Conservation (phyloP, 37 sponge, comb jelly and placozoan genomes). For the Crambe crambe region DNA sequence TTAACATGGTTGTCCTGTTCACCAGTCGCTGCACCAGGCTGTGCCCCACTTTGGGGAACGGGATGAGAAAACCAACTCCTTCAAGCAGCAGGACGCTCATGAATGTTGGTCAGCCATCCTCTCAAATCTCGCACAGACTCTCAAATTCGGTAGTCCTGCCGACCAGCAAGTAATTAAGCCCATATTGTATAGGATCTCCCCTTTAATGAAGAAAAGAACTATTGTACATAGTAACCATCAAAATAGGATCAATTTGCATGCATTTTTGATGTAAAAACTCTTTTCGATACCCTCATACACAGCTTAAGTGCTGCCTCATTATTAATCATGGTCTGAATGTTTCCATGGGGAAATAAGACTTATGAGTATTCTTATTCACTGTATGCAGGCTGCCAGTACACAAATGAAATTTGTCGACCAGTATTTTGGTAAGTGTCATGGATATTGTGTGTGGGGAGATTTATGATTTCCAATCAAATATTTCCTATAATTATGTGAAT, state of each 20-base stretch:
- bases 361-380: not conserved
- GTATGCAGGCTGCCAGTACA: not conserved
- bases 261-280: too few species aligned
- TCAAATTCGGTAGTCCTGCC: not conserved
- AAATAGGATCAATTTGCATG: not conserved
- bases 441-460: not conserved
- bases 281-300: too few species aligned
- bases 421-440: slow-evolving; percentile 58
- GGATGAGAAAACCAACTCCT: slow-evolving; percentile 76
- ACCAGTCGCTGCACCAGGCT: slow-evolving; percentile 73
- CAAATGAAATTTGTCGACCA: slow-evolving; percentile 67
- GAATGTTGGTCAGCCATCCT: slow-evolving; percentile 91
- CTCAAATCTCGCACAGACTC: slow-evolving; percentile 31
- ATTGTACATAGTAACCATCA: too few species aligned
- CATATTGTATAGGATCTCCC: not conserved
- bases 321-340: too few species aligned
- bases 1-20: not conserved
- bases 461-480: not conserved
- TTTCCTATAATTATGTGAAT: too few species aligned
- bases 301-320: too few species aligned
- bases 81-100: slow-evolving; percentile 97
- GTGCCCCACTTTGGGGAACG: slow-evolving; percentile 89
- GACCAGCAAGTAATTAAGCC: slow-evolving; percentile 2
- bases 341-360: too few species aligned
- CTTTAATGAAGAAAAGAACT: not conserved